A percentile compares a stretch with the other conserved stretches of the same genome.
Conservation (phyloP, 2,113 vertebrate genomes). For the Brachirus orientalis region DNA sequence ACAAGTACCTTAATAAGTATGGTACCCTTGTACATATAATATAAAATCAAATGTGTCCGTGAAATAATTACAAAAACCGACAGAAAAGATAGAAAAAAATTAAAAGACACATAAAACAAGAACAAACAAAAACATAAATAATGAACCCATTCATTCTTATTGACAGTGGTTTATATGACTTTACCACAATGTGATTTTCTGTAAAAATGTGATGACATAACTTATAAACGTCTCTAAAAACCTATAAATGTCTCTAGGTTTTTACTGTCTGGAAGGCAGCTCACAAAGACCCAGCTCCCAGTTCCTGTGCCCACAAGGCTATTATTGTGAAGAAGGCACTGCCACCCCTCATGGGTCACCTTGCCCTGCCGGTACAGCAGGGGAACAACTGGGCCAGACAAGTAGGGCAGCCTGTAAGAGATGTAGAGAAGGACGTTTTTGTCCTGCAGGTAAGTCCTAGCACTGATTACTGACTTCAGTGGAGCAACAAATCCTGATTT, state of each 20-base stretch:
- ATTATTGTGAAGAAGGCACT: conserved; percentile 86
- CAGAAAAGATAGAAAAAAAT: too few species aligned
- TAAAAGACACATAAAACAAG: too few species aligned
- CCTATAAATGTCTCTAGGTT: conserved; percentile 79
- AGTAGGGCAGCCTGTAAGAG: conserved; percentile 84
- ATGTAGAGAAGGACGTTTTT: conserved; percentile 85
- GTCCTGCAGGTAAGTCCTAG: conserved; percentile 79
- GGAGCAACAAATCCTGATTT: conserved; percentile 4
- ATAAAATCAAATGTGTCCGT: too few species aligned
- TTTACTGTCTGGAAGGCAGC: conserved; percentile 86
- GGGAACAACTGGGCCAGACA: conserved; percentile 85
- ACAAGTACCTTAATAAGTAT: too few species aligned
- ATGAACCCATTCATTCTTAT: too few species aligned
- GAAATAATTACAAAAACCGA: too few species aligned
- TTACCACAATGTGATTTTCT: background rate
- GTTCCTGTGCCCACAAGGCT: conserved; percentile 83
- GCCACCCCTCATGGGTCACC: conserved; percentile 81
- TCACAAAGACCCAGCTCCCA: conserved; percentile 77
- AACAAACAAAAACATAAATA: too few species aligned
- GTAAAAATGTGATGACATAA: background rate
- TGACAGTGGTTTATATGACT: background rate
- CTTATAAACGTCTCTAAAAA: conserved; percentile 49
- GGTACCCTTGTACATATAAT: too few species aligned
- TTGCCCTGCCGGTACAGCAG: conserved; percentile 85
- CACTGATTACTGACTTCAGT: conserved; percentile 14